Evolutionary conservation across 2,888 invertebrate species (phyloP), one percentile per base, ranked within the genome.

Genomic region (Platycheirus rosarum): DNA sequence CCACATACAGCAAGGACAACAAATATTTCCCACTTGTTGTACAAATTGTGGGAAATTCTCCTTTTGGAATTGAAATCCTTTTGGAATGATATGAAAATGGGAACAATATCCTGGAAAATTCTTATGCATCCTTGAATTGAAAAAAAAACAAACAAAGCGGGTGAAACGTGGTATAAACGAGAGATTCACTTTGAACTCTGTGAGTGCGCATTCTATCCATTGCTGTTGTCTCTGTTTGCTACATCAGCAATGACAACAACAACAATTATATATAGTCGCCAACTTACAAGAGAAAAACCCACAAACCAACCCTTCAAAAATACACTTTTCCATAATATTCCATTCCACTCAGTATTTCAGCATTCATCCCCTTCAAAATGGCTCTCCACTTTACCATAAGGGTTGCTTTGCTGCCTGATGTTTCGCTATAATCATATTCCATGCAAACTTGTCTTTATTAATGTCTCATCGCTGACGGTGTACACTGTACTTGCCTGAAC

Each of bases 101-200:
- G n/a, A 40, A 46, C 13, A 71, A 66, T 60, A 66, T 76, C 53
- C 53, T 40, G 51, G 60, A 44, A 76, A 62, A 77, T 77, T 82
- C 82, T 68, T 68, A 32, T 77, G 77, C 82, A 82, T 82, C 68
- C 76, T 82, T 82, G 62, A 62, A 46, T 53, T 20, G 14, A n/a
- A n/a, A n/a, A n/a, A n/a, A n/a, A n/a, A n/a, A n/a, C n/a, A 57
- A 60, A 16, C 13, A 16, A 7, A 26, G 26, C n/a, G 35, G 65
- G 65, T 66, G 44, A 23, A 29, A 29, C 11, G 11, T 32, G 9
- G 23, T 13, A n/a, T 53, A 51, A 44, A 32, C 29, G 37, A 48
- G 51, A 48, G 7, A 46, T 68, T 44, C 32, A 70, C 14, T 44
- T 11, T 49, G 11, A 13, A 40, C 13, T 48, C 35, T 3, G 8